phyloP scores from a whole-genome alignment of 2,888 invertebrate species.

The Pecten maximus region DNA sequence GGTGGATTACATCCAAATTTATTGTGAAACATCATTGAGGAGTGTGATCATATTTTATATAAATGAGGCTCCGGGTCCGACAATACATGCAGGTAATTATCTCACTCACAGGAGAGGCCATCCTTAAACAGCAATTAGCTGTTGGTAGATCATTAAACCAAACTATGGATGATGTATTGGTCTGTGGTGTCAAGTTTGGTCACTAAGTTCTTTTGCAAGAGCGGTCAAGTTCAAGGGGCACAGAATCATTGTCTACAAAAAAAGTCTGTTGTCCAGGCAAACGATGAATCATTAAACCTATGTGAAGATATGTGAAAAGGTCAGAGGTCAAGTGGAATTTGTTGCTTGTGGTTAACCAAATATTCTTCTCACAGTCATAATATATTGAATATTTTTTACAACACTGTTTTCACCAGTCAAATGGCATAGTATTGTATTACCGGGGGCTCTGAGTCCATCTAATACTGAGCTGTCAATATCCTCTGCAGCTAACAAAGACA shows the following conservation, averaged over 20 bases:
- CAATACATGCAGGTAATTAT: too few relatives aligned
- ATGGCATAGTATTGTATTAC: background rate
- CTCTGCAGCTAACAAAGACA: background rate
- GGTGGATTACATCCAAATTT: too few relatives aligned
- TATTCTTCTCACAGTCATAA: background rate
- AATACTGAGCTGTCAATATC: background rate
- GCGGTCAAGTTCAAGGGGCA: background rate
- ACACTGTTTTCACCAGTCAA: background rate
- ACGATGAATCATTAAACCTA: background rate
- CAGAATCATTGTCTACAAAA: background rate
- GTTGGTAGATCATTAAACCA: too few relatives aligned
- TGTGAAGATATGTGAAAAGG: background rate
- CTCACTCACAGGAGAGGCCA: too few relatives aligned
- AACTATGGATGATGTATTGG: background rate
- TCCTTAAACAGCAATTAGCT: too few relatives aligned
- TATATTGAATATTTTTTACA: background rate
- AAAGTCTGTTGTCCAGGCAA: background rate
- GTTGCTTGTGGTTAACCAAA: background rate
- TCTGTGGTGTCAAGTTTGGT: background rate
- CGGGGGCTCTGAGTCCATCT: background rate
- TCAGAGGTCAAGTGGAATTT: background rate
- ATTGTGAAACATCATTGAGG: too few relatives aligned
- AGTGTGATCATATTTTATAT: too few relatives aligned
- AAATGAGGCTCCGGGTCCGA: too few relatives aligned
- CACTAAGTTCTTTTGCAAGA: background rate